These are phyloP conservation scores for Nipponacmea schrenckii DNA, from an alignment of 2,888 invertebrate genomes.

Conservation along the genomic window DNA sequence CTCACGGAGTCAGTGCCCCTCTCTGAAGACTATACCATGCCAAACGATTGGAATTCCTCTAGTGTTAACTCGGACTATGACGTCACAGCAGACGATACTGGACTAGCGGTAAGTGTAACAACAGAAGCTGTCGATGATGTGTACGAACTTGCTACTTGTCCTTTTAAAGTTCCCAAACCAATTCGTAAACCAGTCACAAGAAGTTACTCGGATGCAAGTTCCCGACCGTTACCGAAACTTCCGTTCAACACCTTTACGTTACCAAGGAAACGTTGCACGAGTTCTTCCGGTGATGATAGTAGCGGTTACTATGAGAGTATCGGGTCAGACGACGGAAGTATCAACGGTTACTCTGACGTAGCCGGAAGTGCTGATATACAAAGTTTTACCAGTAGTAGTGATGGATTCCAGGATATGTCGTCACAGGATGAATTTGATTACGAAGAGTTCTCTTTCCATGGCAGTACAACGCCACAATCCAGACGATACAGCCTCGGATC, in stretches of 20 bases:
- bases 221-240: background rate
- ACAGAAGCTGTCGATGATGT: background rate
- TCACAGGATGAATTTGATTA: background rate
- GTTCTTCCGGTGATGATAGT: background rate
- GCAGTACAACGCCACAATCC: background rate
- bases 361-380: too few species aligned
- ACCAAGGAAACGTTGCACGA: background rate
- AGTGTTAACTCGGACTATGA: background rate
- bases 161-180: background rate
- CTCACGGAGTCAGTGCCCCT: background rate
- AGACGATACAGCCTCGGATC: background rate
- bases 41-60: background rate
- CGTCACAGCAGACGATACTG: background rate
- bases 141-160: background rate
- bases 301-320: conserved; percentile 1
- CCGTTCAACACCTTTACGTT: background rate
- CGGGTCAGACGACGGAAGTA: background rate
- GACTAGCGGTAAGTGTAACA: background rate
- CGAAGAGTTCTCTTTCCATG: background rate
- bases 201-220: background rate
- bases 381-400: background rate
- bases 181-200: background rate
- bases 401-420: background rate
- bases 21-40: background rate
- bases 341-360: background rate